phyloP scores from a whole-genome alignment of 1,140 invertebrate species.

The Ruditapes philippinarum region DNA sequence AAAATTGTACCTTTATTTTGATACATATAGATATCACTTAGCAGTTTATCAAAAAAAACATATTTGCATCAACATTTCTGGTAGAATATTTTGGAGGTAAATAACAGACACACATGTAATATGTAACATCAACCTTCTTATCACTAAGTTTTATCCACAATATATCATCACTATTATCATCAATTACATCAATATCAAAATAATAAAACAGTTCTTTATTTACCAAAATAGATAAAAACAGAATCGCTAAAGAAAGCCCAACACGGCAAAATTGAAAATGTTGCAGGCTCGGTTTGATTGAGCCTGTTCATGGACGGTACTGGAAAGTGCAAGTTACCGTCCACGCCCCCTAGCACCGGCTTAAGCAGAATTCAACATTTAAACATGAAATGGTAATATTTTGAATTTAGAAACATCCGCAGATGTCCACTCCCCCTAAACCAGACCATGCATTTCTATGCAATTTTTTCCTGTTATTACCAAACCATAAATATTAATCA shows the following conservation, averaged over 20 bases:
- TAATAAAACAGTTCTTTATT: not conserved
- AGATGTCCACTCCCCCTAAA: slow-evolving; percentile 22
- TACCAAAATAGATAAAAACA: not conserved
- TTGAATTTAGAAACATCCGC: too few relatives aligned
- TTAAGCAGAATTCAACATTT: too few relatives aligned
- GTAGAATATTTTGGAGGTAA: slow-evolving; percentile 33
- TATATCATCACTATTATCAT: slow-evolving; percentile 70
- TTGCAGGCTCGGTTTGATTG: too few relatives aligned
- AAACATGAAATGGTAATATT: too few relatives aligned
- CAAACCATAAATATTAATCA: slow-evolving; percentile 44
- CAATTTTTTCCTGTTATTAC: slow-evolving; percentile 38
- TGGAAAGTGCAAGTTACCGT: too few relatives aligned
- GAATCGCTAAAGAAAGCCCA: too few relatives aligned
- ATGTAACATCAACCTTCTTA: not conserved
- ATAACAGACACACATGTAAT: slow-evolving; percentile 27
- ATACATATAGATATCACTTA: not conserved
- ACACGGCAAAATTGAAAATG: too few relatives aligned
- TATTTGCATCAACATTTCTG: not conserved
- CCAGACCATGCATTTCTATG: slow-evolving; percentile 20
- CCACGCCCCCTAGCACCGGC: not conserved
- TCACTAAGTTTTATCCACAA: not conserved
- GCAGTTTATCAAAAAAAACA: not conserved
- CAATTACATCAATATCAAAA: not conserved
- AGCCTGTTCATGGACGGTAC: too few relatives aligned
- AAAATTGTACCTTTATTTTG: not conserved